Conservation (phyloP, 2,888 invertebrate species). For the Nomada hirtipes region DNA sequence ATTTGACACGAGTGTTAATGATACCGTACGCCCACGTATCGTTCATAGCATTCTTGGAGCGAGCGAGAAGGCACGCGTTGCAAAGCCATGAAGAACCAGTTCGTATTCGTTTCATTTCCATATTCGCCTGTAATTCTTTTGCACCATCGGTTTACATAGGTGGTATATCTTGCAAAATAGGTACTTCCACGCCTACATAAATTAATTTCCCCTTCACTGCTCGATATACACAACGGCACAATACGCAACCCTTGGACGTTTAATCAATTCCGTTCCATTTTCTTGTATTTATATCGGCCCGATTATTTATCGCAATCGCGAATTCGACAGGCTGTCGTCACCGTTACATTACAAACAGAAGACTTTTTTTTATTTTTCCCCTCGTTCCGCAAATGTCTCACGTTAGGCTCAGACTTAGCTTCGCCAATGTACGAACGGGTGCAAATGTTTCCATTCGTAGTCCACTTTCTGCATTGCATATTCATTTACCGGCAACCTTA, state of each 20-base stretch:
- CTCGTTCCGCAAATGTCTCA: background rate
- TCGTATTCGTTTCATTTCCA: constrained; percentile 65
- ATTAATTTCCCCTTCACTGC: constrained; percentile 69
- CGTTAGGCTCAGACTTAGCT: background rate
- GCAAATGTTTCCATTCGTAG: constrained; percentile 8
- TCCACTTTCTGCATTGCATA: background rate
- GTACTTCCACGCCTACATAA: constrained; percentile 61
- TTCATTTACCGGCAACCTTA: too few species aligned
- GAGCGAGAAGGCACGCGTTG: constrained; percentile 38
- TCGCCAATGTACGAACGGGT: background rate
- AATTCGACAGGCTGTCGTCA: constrained; percentile 26
- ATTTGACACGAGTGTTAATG: constrained; percentile 41
- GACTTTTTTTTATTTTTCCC: background rate
- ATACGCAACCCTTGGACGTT: constrained; percentile 45
- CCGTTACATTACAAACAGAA: constrained; percentile 1
- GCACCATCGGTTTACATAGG: constrained; percentile 19
- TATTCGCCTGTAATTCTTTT: constrained; percentile 63
- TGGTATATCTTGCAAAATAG: constrained; percentile 40
- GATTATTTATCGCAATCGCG: constrained; percentile 37
- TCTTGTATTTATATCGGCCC: constrained; percentile 11
- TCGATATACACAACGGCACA: constrained; percentile 19
- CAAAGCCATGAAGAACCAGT: constrained; percentile 57
- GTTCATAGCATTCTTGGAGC: constrained; percentile 42
- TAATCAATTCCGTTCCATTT: constrained; percentile 51
- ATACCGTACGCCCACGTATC: constrained; percentile 50